A percentile compares a stretch with the other conserved stretches of the same genome.
phyloP scores from a whole-genome alignment of 2,113 vertebrate species.

The Oriolus oriolus region DNA sequence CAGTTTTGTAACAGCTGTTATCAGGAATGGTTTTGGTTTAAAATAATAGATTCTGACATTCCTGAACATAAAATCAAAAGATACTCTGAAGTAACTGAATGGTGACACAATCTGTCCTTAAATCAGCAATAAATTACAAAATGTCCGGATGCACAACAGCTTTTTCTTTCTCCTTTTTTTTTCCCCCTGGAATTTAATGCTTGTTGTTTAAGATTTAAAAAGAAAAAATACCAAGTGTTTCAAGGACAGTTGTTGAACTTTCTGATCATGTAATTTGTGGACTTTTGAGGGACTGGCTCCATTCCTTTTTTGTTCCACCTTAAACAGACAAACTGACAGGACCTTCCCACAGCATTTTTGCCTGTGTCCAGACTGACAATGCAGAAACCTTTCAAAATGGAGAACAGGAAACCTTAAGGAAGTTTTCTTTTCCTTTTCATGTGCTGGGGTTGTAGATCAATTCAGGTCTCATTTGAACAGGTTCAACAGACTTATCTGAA shows the following conservation, averaged over 20 bases:
- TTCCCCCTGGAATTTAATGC: not conserved
- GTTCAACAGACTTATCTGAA: not conserved
- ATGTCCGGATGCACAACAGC: not conserved
- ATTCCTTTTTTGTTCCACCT: not conserved
- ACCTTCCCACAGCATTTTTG: not conserved
- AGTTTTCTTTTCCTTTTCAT: not conserved
- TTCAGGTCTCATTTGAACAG: not conserved
- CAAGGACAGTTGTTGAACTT: not conserved
- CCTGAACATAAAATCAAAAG: not conserved
- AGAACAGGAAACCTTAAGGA: not conserved
- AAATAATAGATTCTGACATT: not conserved
- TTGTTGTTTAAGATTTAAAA: not conserved
- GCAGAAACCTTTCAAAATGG: constrained; percentile 1
- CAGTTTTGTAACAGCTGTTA: not conserved
- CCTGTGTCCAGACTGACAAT: not conserved
- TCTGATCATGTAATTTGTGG: not conserved
- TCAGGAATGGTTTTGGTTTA: not conserved
- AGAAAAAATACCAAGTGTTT: not conserved
- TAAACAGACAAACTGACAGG: not conserved
- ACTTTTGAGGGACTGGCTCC: not conserved
- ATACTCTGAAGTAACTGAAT: not conserved
- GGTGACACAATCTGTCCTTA: not conserved
- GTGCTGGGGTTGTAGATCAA: not conserved
- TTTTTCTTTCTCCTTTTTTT: not conserved
- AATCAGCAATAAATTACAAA: not conserved